Evolutionary conservation across 2,797 vertebrate species (phyloP).

Genomic region (Cryptoprocta ferox): DNA sequence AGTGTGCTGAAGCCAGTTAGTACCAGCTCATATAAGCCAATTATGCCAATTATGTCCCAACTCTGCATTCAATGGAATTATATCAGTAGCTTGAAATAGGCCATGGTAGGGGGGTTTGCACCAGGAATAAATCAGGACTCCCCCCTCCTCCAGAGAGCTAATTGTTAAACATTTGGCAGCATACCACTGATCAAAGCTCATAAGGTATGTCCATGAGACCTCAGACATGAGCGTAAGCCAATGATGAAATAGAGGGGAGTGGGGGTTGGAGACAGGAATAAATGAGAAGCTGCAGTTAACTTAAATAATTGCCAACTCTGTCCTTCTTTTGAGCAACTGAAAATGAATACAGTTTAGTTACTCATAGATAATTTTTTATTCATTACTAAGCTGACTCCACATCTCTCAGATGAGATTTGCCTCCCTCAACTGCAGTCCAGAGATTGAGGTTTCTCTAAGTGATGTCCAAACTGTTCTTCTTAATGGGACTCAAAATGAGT

Average conservation of each 20-base stretch:
- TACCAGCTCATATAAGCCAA: neutral
- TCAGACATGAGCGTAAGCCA: conserved; percentile 1
- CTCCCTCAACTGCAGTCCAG: neutral
- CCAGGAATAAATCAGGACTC: neutral
- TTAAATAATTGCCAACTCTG: conserved; percentile 20
- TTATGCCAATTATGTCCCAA: conserved; percentile 8
- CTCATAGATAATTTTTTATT: conserved; percentile 26
- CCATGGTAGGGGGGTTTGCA: neutral
- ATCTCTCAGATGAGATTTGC: conserved; percentile 22
- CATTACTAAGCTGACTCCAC: neutral
- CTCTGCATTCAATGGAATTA: neutral
- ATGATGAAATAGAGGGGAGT: neutral
- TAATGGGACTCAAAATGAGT: conserved; percentile 58
- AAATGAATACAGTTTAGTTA: conserved; percentile 33
- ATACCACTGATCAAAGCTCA: conserved; percentile 15
- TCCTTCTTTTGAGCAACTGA: conserved; percentile 38
- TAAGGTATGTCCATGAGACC: neutral
- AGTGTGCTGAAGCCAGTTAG: neutral
- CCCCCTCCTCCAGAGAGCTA: neutral
- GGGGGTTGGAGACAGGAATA: neutral
- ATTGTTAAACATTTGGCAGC: neutral
- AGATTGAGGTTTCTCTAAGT: conserved; percentile 43
- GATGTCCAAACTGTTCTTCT: conserved; percentile 13
- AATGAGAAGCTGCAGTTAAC: conserved; percentile 1
- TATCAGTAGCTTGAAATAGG: conserved; percentile 43